Percentiles rank a stretch among this genome's conserved stretches.
Conservation (phyloP, 1,140 invertebrate species). For the Bombus terrestris region DNA sequence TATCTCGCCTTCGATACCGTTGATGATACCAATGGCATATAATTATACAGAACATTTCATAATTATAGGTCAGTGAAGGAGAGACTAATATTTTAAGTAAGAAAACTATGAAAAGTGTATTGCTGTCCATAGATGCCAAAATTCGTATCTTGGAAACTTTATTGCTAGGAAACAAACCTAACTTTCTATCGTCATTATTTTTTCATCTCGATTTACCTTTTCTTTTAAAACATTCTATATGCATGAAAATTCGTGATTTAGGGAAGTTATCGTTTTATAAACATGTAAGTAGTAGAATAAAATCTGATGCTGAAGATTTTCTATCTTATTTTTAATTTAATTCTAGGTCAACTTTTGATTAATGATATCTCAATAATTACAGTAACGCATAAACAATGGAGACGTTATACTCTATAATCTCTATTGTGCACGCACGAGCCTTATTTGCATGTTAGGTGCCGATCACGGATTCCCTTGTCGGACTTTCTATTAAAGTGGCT, state of each 20-base stretch:
- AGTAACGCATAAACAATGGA: neutral
- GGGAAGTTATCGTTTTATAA: neutral
- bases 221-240: neutral
- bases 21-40: neutral
- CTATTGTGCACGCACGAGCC: neutral
- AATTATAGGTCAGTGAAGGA: neutral
- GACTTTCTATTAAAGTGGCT: constrained; percentile 18
- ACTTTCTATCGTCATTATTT: neutral
- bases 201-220: neutral
- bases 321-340: neutral
- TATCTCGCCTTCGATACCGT: too few species aligned
- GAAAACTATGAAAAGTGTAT: neutral
- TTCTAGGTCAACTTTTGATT: neutral
- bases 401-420: neutral
- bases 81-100: neutral
- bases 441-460: constrained; percentile 2
- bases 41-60: neutral
- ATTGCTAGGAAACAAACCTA: neutral
- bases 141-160: neutral
- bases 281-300: neutral
- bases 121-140: neutral
- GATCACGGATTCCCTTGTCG: neutral
- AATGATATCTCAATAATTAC: neutral
- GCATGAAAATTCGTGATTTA: too few species aligned
- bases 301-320: neutral